Evolutionary conservation across 2,888 invertebrate species (phyloP).

Genomic region (Tenthredo mesomela): DNA sequence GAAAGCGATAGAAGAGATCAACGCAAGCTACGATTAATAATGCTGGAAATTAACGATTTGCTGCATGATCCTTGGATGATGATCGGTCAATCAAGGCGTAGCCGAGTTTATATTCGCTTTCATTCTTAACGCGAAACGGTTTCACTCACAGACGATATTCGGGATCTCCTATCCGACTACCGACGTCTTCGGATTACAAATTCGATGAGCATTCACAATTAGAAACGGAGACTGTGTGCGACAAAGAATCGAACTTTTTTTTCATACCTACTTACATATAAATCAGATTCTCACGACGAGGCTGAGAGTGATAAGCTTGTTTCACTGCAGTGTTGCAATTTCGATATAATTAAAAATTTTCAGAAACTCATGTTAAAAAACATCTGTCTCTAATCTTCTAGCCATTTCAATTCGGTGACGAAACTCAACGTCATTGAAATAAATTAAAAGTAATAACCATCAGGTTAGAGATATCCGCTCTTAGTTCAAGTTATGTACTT

Average conservation of each 20-base stretch:
- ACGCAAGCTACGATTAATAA: background rate
- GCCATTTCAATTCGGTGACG: background rate
- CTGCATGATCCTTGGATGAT: background rate
- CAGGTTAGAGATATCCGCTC: background rate
- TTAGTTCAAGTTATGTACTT: background rate
- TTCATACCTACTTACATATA: background rate
- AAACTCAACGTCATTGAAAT: background rate
- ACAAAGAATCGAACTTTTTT: background rate
- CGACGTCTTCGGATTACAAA: background rate
- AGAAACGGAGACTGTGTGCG: background rate
- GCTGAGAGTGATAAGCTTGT: background rate
- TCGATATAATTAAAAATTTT: background rate
- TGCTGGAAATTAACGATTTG: background rate
- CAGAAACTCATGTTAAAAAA: background rate
- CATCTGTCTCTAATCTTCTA: background rate
- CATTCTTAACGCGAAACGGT: conserved; percentile 52
- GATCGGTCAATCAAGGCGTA: conserved; percentile 35
- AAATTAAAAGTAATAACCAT: background rate
- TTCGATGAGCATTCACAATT: background rate
- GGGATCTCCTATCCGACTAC: conserved; percentile 16
- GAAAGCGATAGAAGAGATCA: background rate
- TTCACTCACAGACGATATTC: conserved; percentile 49
- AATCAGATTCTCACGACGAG: background rate
- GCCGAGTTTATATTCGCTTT: conserved; percentile 52
- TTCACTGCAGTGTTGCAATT: background rate